Percentiles rank a stretch among this genome's conserved stretches.
Conservation (phyloP, 2,797 vertebrate genomes). For the Fringilla coelebs region DNA sequence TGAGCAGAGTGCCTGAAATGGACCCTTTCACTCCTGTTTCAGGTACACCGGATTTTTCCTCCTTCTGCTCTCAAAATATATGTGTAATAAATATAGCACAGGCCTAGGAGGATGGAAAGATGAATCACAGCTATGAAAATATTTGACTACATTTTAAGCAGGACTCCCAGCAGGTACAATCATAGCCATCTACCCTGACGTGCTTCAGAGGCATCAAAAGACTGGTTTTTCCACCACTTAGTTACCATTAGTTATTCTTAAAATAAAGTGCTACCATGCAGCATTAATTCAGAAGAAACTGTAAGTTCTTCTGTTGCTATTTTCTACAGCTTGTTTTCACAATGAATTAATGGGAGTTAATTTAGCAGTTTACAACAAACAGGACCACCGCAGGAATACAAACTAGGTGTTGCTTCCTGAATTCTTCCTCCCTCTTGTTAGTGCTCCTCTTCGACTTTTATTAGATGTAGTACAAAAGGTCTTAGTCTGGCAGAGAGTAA, state of each 20-base stretch:
- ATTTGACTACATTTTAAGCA: not conserved
- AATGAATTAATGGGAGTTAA: constrained; percentile 68
- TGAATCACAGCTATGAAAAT: not conserved
- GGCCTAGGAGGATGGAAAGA: not conserved
- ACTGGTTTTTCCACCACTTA: not conserved
- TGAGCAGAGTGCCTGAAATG: not conserved
- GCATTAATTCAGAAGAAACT: constrained; percentile 60
- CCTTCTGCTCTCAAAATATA: not conserved
- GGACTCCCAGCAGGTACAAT: not conserved
- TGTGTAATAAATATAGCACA: not conserved
- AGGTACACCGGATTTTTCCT: not conserved
- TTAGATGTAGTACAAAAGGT: not conserved
- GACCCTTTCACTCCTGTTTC: not conserved
- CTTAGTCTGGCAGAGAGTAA: not conserved
- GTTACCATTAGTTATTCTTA: constrained; percentile 51
- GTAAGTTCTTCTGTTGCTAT: constrained; percentile 49
- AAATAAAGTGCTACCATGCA: constrained; percentile 40
- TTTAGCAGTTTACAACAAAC: constrained; percentile 60
- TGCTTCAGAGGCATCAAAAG: not conserved
- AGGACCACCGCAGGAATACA: constrained; percentile 24
- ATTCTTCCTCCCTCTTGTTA: not conserved
- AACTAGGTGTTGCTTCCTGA: not conserved
- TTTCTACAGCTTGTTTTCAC: constrained; percentile 66
- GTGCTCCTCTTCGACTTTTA: not conserved
- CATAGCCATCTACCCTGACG: not conserved